Evolutionary conservation across 2,113 vertebrate species (phyloP).

Genomic region (Monarcha castaneiventris): DNA sequence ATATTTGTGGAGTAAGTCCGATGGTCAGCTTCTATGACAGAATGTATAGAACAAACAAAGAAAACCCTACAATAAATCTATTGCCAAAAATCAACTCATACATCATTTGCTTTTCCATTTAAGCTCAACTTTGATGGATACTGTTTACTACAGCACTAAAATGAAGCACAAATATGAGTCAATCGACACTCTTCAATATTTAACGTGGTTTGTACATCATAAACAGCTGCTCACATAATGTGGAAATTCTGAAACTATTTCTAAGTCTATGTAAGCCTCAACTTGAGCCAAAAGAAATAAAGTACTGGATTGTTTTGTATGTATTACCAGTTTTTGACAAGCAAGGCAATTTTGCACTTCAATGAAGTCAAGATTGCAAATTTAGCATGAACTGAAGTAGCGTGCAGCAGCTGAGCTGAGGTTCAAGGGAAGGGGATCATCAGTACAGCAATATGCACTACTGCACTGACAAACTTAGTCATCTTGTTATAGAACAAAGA

Average conservation of each 20-base stretch:
- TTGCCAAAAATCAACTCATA: background rate
- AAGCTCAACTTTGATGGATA: slow-evolving; percentile 8
- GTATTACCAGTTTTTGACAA: slow-evolving; percentile 71
- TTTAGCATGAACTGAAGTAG: slow-evolving; percentile 70
- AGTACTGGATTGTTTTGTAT: slow-evolving; percentile 65
- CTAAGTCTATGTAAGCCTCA: slow-evolving; percentile 52
- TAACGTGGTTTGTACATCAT: slow-evolving; percentile 46
- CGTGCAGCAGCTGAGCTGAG: slow-evolving; percentile 50
- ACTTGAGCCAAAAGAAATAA: slow-evolving; percentile 59
- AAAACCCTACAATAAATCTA: background rate
- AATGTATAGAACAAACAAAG: background rate
- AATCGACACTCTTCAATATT: slow-evolving; percentile 44
- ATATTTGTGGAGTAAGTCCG: background rate
- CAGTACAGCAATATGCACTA: slow-evolving; percentile 56
- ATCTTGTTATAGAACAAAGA: slow-evolving; percentile 51
- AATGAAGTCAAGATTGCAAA: slow-evolving; percentile 71
- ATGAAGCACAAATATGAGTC: background rate
- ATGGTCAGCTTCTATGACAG: background rate
- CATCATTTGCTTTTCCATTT: background rate
- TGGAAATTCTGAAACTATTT: slow-evolving; percentile 56
- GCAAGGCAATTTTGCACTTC: slow-evolving; percentile 73
- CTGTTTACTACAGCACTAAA: background rate
- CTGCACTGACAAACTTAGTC: slow-evolving; percentile 52
- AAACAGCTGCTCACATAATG: slow-evolving; percentile 63
- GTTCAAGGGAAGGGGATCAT: slow-evolving; percentile 61